phyloP scores from a whole-genome alignment of 2,888 invertebrate genomes.

The Diarsia dahlii region DNA sequence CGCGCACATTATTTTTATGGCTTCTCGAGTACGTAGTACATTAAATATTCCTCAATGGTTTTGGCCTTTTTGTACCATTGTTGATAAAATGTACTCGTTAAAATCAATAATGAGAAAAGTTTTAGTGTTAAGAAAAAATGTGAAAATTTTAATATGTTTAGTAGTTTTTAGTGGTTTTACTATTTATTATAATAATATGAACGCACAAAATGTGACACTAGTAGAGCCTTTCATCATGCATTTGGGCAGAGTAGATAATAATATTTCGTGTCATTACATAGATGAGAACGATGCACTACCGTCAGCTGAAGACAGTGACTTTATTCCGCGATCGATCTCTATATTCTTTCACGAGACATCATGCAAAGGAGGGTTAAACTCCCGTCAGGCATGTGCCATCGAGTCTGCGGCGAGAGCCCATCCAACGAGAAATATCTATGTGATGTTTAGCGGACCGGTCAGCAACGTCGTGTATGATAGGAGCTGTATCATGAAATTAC shows the following conservation, averaged over 20 bases:
- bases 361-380: conserved; percentile 88
- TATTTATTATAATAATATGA: conserved; percentile 34
- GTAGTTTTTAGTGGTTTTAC: conserved; percentile 34
- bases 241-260: conserved; percentile 11
- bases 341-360: conserved; percentile 93
- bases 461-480: conserved; percentile 21
- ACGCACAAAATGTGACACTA: conserved; percentile 5
- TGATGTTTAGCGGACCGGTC: conserved; percentile 16
- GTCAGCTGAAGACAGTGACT: conserved; percentile 64
- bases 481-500: conserved; percentile 47
- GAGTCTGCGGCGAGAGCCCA: too few species aligned
- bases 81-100: conserved; percentile 11
- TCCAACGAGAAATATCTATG: too few species aligned
- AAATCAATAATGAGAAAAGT: not conserved
- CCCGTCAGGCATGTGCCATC: conserved; percentile 61
- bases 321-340: conserved; percentile 79
- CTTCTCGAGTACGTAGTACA: too few species aligned
- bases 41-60: conserved; percentile 41
- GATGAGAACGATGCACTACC: conserved; percentile 63
- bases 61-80: not conserved
- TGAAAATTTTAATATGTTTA: not conserved
- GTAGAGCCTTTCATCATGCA: conserved; percentile 17
- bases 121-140: conserved; percentile 10
- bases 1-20: conserved; percentile 15
- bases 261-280: conserved; percentile 53